phyloP scores from a whole-genome alignment of 2,113 vertebrate species.

The Oncorhynchus keta region DNA sequence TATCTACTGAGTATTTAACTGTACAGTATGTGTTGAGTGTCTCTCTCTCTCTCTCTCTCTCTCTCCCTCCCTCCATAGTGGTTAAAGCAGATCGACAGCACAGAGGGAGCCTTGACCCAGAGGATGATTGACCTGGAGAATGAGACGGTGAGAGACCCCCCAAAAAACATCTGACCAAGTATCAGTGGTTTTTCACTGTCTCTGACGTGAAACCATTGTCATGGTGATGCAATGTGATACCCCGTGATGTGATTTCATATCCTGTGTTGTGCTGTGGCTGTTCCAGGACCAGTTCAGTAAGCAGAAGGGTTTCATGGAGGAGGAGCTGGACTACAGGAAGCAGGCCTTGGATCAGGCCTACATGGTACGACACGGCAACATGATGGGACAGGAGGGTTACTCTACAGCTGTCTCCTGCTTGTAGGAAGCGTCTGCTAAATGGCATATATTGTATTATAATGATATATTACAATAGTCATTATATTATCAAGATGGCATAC shows the following conservation, averaged over 20 bases:
- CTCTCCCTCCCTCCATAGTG: conserved; percentile 69
- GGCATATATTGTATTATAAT: background rate
- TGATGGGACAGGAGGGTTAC: background rate
- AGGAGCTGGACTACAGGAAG: conserved; percentile 96
- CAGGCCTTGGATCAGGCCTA: conserved; percentile 95
- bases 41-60: too few relatives aligned
- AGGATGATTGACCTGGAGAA: conserved; percentile 98
- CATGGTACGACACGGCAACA: conserved; percentile 79
- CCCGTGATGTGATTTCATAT: too few relatives aligned
- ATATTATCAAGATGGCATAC: too few relatives aligned
- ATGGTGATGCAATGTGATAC: background rate
- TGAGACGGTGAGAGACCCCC: conserved; percentile 83
- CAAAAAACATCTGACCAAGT: background rate
- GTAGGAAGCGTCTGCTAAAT: conserved; percentile 6
- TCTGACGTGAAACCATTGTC: background rate
- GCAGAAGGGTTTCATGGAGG: conserved; percentile 97
- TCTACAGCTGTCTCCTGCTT: too few relatives aligned
- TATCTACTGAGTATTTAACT: background rate
- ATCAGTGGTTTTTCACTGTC: background rate
- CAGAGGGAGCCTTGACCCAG: conserved; percentile 91
- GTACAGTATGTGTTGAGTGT: background rate
- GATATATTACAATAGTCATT: too few relatives aligned
- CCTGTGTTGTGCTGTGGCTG: conserved; percentile 15
- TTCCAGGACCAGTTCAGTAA: conserved; percentile 95
- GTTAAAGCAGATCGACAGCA: conserved; percentile 94